A percentile compares a stretch with the other conserved stretches of the same genome.
These are phyloP conservation scores for Mustelus asterias DNA, from an alignment of 2,113 vertebrate species.

Conservation along the genomic window DNA sequence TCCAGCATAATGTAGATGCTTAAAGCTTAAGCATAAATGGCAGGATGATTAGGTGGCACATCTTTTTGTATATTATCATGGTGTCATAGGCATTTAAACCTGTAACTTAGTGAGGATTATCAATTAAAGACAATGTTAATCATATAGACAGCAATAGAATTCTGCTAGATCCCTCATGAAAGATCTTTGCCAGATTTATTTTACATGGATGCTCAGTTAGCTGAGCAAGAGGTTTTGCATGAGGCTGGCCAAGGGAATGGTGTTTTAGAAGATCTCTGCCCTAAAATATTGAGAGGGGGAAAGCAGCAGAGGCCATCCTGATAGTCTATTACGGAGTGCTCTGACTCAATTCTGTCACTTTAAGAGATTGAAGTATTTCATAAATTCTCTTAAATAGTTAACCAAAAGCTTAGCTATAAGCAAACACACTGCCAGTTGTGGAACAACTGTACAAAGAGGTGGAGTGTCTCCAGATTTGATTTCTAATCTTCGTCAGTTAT, in stretches of 20 bases:
- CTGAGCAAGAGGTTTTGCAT: no score
- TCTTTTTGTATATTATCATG: no score
- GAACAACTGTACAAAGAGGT: not conserved
- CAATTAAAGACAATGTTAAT: no score
- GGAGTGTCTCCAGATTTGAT: not conserved
- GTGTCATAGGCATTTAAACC: no score
- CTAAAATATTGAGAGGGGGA: not conserved
- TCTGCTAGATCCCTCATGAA: not conserved
- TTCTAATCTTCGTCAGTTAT: not conserved
- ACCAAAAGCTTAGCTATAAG: not conserved
- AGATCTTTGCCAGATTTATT: not conserved
- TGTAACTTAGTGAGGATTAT: no score
- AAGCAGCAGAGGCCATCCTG: not conserved
- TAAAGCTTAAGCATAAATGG: no score
- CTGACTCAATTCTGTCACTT: not conserved
- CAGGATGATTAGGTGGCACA: no score
- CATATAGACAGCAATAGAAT: not conserved
- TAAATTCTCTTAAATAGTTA: not conserved
- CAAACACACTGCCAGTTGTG: not conserved
- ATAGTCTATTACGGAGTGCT: not conserved
- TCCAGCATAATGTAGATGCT: no score
- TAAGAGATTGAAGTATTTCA: not conserved
- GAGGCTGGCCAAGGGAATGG: not conserved
- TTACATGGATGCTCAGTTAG: not conserved
- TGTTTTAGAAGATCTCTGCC: not conserved